Percentiles rank a stretch among this genome's conserved stretches.
phyloP scores from a whole-genome alignment of 2,888 invertebrate species.

The Conchocele bisecta region DNA sequence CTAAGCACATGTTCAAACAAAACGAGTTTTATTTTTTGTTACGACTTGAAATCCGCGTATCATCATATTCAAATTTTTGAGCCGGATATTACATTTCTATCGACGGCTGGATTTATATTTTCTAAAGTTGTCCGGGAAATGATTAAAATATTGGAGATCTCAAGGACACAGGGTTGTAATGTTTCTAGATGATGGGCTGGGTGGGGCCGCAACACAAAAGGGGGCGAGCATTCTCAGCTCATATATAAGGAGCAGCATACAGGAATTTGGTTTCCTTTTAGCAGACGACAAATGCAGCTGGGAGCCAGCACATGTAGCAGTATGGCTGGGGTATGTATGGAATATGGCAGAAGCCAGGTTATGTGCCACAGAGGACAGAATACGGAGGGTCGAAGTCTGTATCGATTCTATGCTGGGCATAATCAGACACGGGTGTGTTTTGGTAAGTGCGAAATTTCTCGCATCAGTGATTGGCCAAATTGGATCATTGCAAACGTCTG shows the following conservation, averaged over 20 bases:
- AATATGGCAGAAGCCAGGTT: neutral
- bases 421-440: neutral
- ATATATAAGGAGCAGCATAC: neutral
- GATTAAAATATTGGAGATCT: slow-evolving; percentile 30
- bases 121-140: slow-evolving; percentile 33
- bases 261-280: neutral
- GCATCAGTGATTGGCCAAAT: slow-evolving; percentile 16
- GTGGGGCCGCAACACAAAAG: neutral
- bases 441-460: neutral
- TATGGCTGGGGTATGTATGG: slow-evolving; percentile 23
- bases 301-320: neutral
- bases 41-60: slow-evolving; percentile 37
- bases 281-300: slow-evolving; percentile 17
- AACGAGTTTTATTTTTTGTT: slow-evolving; percentile 31
- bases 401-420: neutral
- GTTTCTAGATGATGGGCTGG: slow-evolving; percentile 49
- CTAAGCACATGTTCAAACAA: slow-evolving; percentile 13
- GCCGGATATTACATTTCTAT: slow-evolving; percentile 19
- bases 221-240: neutral
- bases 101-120: slow-evolving; percentile 47
- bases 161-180: slow-evolving; percentile 27
- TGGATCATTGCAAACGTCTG: slow-evolving; percentile 8
- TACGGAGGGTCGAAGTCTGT: neutral
- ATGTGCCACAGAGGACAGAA: slow-evolving; percentile 15
- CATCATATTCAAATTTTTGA: slow-evolving; percentile 41